Base-by-base conservation (phyloP, 2,888 invertebrate species). In the Brenthis ino region DNA sequence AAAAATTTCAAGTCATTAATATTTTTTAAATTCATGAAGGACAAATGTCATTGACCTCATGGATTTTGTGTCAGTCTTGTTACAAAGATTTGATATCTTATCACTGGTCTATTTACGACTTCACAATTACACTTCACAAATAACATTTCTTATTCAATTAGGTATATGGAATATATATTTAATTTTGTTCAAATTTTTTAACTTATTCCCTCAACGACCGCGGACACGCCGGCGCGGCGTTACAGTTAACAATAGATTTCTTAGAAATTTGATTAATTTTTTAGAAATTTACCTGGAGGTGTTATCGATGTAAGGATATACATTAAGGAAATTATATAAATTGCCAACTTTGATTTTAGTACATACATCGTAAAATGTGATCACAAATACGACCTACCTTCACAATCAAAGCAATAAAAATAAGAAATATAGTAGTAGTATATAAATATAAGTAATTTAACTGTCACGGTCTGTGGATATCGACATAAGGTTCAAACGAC, bases 381-480 rank as follows among this genome's bases (percentile, higher is more conserved):
- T 65, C 55, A 64, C 24, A 61, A 65, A 61, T 61, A 65, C 65
- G 47, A 69, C 53, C 68, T 64, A 68, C 68, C 64, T 64, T 65
- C 50, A 67, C 24, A 58, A 64, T 37, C 58, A 64, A 43, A 43
- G 37, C 37, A 67, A 64, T 67, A 70, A 70, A 67, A 66, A 70
- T 57, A 63, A 61, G 37, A 28, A n/a, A 53, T 53, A 47, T 16
- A 53, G 43, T 13, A 58, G 14, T 58, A 48, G 28, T n/a, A 13
- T 24, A 58, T 14, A 43, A 43, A 11, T 11, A 43, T 43, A 43
- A 43, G 37, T 43, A 11, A 43, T 43, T 43, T 8, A 43, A 11
- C 37, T 43, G 11, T 28, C 28, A 28, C 28, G 28, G 28, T 28
- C 28, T 28, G 5, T 28, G 28, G 28, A 28, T 28, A 28, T 28